Evolutionary conservation across 1,140 invertebrate genomes (phyloP).

Genomic region (Apocrypta bakeri): DNA sequence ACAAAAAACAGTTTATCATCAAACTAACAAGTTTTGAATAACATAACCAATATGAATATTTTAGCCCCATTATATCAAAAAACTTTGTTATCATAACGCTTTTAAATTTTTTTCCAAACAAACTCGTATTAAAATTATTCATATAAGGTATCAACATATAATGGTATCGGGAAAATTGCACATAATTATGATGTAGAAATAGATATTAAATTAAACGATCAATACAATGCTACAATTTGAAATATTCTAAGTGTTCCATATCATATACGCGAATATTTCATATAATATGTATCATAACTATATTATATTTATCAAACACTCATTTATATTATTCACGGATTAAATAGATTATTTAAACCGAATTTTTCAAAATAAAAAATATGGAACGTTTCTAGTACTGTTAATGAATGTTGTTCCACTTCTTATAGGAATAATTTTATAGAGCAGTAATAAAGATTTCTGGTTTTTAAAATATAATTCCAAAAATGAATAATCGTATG

Average conservation of each 20-base stretch:
- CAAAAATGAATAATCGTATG: constrained; percentile 44
- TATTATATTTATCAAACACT: too few relatives aligned
- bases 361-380: constrained; percentile 19
- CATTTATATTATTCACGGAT: too few relatives aligned
- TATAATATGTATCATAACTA: constrained; percentile 2
- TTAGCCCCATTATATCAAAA: constrained; percentile 7
- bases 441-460: background rate
- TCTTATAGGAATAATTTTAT: background rate
- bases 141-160: background rate
- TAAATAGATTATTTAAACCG: too few relatives aligned
- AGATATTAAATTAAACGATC: background rate
- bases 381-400: background rate
- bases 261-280: too few relatives aligned
- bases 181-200: background rate
- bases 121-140: background rate
- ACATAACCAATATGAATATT: constrained; percentile 22
- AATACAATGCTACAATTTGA: background rate
- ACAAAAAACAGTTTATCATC: constrained; percentile 13
- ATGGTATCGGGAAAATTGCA: background rate
- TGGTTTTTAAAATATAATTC: constrained; percentile 34
- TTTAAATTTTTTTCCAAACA: constrained; percentile 5
- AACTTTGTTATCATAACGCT: background rate
- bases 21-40: constrained; percentile 25
- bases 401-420: background rate
- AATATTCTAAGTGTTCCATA: background rate